phyloP scores from a whole-genome alignment of 2,888 invertebrate genomes.

The Lasioglossum villosulum region DNA sequence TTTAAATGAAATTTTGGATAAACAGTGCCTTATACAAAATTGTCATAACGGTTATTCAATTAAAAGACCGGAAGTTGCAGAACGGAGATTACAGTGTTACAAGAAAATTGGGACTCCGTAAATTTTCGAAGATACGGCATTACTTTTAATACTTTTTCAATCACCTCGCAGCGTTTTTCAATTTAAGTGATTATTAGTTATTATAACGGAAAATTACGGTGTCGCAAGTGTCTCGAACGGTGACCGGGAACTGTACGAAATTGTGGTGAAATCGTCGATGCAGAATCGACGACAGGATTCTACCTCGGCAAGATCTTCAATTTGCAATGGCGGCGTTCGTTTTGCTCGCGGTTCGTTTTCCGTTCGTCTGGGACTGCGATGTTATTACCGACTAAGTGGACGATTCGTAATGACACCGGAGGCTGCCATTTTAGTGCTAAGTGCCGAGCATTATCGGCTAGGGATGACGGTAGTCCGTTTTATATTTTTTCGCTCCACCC shows the following conservation, averaged over 20 bases:
- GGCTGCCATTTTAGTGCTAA: slow-evolving; percentile 78
- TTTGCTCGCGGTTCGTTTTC: slow-evolving; percentile 69
- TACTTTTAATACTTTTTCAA: not conserved
- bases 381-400: slow-evolving; percentile 78
- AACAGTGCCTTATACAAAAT: not conserved
- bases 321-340: slow-evolving; percentile 58
- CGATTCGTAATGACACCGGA: slow-evolving; percentile 79
- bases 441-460: slow-evolving; percentile 76
- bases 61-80: not conserved
- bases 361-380: slow-evolving; percentile 72
- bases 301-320: slow-evolving; percentile 57
- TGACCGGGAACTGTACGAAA: slow-evolving; percentile 4
- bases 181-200: not conserved
- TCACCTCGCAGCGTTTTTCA: not conserved
- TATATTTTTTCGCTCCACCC: slow-evolving; percentile 33
- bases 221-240: not conserved
- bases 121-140: not conserved
- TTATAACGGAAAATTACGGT: slow-evolving; percentile 2
- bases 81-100: not conserved
- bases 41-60: not conserved
- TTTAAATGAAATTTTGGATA: not conserved
- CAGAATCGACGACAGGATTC: slow-evolving; percentile 34
- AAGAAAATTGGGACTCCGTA: not conserved
- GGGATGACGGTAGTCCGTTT: slow-evolving; percentile 69
- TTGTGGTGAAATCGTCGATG: slow-evolving; percentile 36